Percentiles rank a stretch among this genome's conserved stretches.
Evolutionary conservation across 2,797 vertebrate genomes (phyloP).

Genomic region (Garrulus glandarius): DNA sequence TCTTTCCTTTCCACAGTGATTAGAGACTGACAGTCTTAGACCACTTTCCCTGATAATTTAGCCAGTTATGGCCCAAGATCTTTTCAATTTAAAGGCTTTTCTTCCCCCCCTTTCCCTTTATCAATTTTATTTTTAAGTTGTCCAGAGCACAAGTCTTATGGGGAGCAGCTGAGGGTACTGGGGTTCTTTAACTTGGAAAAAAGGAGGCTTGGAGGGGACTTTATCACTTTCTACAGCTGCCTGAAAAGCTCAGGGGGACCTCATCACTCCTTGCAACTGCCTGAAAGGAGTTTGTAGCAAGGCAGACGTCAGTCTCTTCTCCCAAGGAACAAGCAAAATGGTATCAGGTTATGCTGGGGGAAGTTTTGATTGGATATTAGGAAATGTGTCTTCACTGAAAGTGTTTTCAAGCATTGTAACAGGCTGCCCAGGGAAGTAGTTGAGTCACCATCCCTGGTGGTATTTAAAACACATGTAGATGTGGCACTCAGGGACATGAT

Average conservation of each 20-base stretch:
- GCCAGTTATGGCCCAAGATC: not conserved
- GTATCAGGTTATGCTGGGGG: not conserved
- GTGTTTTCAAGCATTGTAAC: not conserved
- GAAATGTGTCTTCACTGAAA: not conserved
- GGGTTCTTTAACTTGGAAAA: not conserved
- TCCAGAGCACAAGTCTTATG: not conserved
- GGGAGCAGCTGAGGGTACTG: not conserved
- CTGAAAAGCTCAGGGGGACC: not conserved
- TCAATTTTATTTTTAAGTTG: not conserved
- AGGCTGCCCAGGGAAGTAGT: not conserved
- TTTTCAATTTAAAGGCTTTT: not conserved
- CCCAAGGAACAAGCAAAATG: not conserved
- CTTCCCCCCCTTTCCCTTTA: fast-evolving
- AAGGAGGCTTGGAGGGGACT: not conserved
- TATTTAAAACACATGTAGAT: not conserved
- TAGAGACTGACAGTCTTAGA: not conserved
- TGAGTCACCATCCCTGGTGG: not conserved
- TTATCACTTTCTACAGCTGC: not conserved
- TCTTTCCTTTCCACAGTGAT: not conserved
- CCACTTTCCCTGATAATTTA: not conserved
- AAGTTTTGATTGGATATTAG: not conserved
- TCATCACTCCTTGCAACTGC: not conserved
- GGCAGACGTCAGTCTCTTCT: not conserved
- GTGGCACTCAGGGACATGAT: not conserved
- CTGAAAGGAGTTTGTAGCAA: not conserved